Percentiles rank a stretch among this genome's conserved stretches.
Evolutionary conservation across 2,888 invertebrate genomes (phyloP).

Genomic region (Catocala fraxini): DNA sequence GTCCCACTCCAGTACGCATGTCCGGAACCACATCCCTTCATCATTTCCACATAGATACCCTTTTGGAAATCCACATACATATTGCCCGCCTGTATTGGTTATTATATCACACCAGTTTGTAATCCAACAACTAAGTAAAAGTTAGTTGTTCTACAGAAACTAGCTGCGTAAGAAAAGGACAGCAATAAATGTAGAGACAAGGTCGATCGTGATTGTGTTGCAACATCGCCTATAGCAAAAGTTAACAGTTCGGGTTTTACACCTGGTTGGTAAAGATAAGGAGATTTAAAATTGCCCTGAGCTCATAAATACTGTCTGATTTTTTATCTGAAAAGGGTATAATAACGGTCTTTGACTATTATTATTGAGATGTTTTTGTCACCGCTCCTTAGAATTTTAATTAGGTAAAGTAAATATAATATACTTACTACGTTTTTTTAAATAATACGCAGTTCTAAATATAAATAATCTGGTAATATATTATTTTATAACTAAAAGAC

Average conservation of each 20-base stretch:
- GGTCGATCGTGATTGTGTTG: conserved; percentile 76
- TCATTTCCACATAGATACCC: conserved; percentile 65
- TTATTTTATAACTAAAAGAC: no score
- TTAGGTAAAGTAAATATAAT: background rate
- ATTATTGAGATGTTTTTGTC: conserved; percentile 12
- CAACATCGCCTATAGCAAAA: conserved; percentile 67
- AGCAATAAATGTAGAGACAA: conserved; percentile 61
- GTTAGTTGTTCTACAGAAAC: conserved; percentile 16
- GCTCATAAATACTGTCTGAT: conserved; percentile 55
- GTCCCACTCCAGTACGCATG: conserved; percentile 84
- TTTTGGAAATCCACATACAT: conserved; percentile 51
- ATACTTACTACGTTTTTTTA: no score
- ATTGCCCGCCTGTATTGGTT: conserved; percentile 44
- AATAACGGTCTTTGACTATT: conserved; percentile 25
- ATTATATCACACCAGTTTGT: conserved; percentile 41
- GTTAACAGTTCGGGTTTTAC: conserved; percentile 67
- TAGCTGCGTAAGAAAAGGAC: conserved; percentile 58
- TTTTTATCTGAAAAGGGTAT: conserved; percentile 46
- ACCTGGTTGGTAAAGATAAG: conserved; percentile 75
- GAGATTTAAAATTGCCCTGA: conserved; percentile 64
- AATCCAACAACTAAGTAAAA: conserved; percentile 22
- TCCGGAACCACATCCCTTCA: conserved; percentile 78
- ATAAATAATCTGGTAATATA: no score
- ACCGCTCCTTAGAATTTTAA: conserved; percentile 1
- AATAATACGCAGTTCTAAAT: no score